These are phyloP conservation scores for Limenitis camilla DNA, from an alignment of 2,888 invertebrate species.

Conservation along the genomic window DNA sequence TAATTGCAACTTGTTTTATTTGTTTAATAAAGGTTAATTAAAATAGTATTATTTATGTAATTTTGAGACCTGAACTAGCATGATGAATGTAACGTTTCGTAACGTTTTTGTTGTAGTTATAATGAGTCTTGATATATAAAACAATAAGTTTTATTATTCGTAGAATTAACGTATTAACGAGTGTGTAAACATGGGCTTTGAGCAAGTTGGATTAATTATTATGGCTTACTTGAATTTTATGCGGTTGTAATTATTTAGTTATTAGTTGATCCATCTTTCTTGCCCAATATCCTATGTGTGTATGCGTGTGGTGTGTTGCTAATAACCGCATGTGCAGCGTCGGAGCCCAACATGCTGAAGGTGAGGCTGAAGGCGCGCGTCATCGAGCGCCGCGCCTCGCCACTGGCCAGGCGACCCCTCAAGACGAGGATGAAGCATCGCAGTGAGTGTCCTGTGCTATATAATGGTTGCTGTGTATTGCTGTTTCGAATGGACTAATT, in stretches of 20 bases:
- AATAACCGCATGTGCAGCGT: slow-evolving; percentile 78
- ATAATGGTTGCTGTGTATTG: neutral
- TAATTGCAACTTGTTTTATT: neutral
- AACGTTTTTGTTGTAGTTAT: neutral
- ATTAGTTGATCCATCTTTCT: too few relatives aligned
- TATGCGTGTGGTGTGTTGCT: slow-evolving; percentile 19
- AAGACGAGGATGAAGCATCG: slow-evolving; percentile 80
- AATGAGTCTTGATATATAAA: neutral
- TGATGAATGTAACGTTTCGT: neutral
- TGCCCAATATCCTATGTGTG: neutral
- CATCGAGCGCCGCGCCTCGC: slow-evolving; percentile 94
- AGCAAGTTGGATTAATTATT: neutral
- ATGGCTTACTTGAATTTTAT: neutral
- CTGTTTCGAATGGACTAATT: too few relatives aligned
- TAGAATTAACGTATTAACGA: slow-evolving; percentile 5
- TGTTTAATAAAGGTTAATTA: neutral
- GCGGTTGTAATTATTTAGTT: too few relatives aligned
- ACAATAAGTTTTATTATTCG: neutral
- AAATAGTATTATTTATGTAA: neutral
- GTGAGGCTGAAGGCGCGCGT: slow-evolving; percentile 95
- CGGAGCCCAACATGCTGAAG: slow-evolving; percentile 97
- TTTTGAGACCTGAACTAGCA: neutral
- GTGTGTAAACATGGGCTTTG: neutral
- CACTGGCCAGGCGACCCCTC: slow-evolving; percentile 87
- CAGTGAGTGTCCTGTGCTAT: slow-evolving; percentile 43